Evolutionary conservation across 2,888 invertebrate genomes (phyloP), one percentile per base, ranked within the genome.

Genomic region (Tineola bisselliella): DNA sequence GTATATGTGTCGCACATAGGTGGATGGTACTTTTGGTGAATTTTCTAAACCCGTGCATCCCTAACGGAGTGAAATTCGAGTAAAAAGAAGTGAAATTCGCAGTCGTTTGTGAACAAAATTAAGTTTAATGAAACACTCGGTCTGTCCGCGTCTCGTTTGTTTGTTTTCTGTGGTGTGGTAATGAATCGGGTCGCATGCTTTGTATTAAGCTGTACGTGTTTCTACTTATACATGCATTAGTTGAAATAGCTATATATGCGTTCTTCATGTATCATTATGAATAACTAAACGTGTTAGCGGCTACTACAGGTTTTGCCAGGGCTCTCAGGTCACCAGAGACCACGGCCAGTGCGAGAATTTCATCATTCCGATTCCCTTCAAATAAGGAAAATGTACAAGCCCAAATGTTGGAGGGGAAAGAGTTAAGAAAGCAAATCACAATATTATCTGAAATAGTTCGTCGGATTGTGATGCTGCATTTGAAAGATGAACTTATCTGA

Each of bases 41-140:
- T 6, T 12, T 38, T 38, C 3, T 3, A 48, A 48, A 13, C 10
- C 54, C 19, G 18, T 19, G 54, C 54, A 25, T 54, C 54, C 54
- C 54, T 54, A 54, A 25, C 19, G 17, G 19, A 25, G 54, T 25
- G n/a, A 54, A 54, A 54, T 25, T 54, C 5, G 54, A 58, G 58
- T 30, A 58, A 58, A 58, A 56, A 19, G n/a, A 56, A 33, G 58
- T 25, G 25, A 19, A 58, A 17, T 58, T 15, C 33, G n/a, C 58
- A 58, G 58, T 58, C 58, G 58, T 58, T 56, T 58, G 58, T 58
- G 58, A 33, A 17, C 33, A 58, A 58, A 58, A 58, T 58, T 58
- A 58, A 58, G 58, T 58, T 58, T 58, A 58, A 58, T 58, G 58
- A 58, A 58, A 33, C 58, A 58, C 12, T 33, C 58, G 58, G 19